Evolutionary conservation across 23 tunicate species (phyloP).

Genomic region (Trididemnum clinides): DNA sequence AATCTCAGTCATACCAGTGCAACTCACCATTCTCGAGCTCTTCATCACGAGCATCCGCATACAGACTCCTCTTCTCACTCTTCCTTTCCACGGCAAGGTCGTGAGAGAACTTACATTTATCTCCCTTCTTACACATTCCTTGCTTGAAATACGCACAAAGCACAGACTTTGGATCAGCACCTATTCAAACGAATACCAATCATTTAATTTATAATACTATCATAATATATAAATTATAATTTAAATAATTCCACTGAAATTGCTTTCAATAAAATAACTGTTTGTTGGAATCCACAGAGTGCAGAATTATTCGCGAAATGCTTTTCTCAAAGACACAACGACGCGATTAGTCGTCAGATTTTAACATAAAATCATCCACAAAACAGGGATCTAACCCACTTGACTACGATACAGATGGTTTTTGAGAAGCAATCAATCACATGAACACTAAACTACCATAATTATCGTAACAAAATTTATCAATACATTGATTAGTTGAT

Average conservation of each 20-base stretch:
- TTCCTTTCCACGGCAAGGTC: constrained; percentile 78
- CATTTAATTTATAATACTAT: too few relatives aligned
- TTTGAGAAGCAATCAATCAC: too few relatives aligned
- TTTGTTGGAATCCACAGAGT: neutral
- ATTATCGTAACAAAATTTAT: too few relatives aligned
- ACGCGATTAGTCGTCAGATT: neutral
- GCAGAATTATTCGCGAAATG: neutral
- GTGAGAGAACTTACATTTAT: constrained; percentile 92
- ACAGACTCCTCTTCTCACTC: constrained; percentile 84
- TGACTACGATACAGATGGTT: too few relatives aligned
- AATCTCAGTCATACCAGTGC: too few relatives aligned
- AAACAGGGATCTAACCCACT: too few relatives aligned
- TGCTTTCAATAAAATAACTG: neutral
- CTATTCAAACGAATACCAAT: constrained; percentile 5
- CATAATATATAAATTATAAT: too few relatives aligned
- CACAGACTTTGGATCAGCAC: constrained; percentile 95
- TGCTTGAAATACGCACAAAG: constrained; percentile 86
- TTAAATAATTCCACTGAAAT: too few relatives aligned
- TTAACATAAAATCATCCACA: too few relatives aligned
- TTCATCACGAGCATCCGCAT: constrained; percentile 70
- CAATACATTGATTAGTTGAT: too few relatives aligned
- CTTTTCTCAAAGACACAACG: neutral
- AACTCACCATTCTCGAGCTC: constrained; percentile 65
- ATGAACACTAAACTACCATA: too few relatives aligned
- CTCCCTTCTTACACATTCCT: constrained; percentile 84